Percentiles rank a stretch among this genome's conserved stretches.
Evolutionary conservation across 2,797 vertebrate genomes (phyloP).

Genomic region (Acanthornis magna): DNA sequence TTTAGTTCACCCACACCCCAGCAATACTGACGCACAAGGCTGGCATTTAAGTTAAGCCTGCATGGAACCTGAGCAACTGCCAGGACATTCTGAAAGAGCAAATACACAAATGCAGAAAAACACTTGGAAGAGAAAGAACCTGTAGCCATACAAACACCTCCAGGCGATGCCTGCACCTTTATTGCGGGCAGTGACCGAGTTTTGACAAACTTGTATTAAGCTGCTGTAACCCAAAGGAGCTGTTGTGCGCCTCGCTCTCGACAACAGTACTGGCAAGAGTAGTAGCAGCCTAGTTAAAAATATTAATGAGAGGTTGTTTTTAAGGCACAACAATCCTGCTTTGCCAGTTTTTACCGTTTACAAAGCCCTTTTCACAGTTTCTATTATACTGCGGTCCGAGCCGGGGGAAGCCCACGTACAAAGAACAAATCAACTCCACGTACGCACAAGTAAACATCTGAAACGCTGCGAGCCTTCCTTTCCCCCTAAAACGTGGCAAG

Average conservation of each 20-base stretch:
- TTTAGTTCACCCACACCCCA: not conserved
- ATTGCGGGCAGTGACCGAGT: not conserved
- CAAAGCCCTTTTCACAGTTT: not conserved
- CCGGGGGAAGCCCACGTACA: not conserved
- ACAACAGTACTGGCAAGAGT: not conserved
- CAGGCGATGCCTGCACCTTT: not conserved
- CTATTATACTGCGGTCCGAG: not conserved
- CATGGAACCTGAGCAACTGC: not conserved
- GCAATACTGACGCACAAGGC: not conserved
- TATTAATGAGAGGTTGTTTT: not conserved
- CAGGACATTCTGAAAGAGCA: not conserved
- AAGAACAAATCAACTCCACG: not conserved
- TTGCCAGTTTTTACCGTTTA: not conserved
- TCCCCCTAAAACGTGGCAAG: not conserved
- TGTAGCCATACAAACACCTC: not conserved
- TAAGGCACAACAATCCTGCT: not conserved
- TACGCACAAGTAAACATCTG: not conserved
- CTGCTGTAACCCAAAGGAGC: not conserved
- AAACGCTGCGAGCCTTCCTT: not conserved
- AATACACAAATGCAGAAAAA: not conserved
- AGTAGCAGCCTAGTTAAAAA: not conserved
- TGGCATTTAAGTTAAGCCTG: not conserved
- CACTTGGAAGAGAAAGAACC: not conserved
- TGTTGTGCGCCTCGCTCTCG: not conserved
- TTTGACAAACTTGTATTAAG: not conserved